Base-by-base conservation (phyloP, 2,888 invertebrate genomes). In the Leptopilina drosophilae region DNA sequence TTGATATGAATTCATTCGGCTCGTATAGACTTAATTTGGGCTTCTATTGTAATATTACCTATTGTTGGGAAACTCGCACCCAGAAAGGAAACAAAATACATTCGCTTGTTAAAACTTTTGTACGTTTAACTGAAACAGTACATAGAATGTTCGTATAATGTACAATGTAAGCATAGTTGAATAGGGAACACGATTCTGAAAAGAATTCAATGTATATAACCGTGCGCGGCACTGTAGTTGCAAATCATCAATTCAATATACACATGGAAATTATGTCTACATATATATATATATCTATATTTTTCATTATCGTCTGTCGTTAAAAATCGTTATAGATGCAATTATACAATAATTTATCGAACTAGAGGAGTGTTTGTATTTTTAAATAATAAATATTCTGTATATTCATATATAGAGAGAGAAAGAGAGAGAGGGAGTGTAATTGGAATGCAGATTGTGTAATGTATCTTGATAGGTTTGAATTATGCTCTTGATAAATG, bases 111-210 rank as follows among this genome's bases (percentile, higher is more conserved):
- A 73, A 56, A 73, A 73, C 73, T 73, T 73, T 73, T 73, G 73
- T 73, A 73, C 73, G 73, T 73, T 73, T 73, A 73, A 73, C 73
- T 73, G 73, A 73, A 73, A 73, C 73, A 73, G 73, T 73, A 73
- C 56, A 56, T 33, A 69, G 20, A 69, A 56, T 56, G 56, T 73
- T 14, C 69, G 53, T 69, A 69, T 69, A 69, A 69, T 56, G 69
- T 69, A 69, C 69, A 69, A 69, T 69, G 49, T 49, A 69, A 53
- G 53, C 53, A 42, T 42, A 69, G 49, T 53, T 69, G 69, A 69
- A 69, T 69, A 49, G 33, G 33, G 69, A 49, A 73, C 33, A 53
- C 33, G 56, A 20, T 73, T 26, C 53, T 73, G 73, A 73, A 73
- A 73, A 73, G 73, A 73, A 73, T 73, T 73, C 73, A 73, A 73